These are phyloP conservation scores for Coenonympha glycerion DNA, from an alignment of 2,888 invertebrate species.

Conservation along the genomic window DNA sequence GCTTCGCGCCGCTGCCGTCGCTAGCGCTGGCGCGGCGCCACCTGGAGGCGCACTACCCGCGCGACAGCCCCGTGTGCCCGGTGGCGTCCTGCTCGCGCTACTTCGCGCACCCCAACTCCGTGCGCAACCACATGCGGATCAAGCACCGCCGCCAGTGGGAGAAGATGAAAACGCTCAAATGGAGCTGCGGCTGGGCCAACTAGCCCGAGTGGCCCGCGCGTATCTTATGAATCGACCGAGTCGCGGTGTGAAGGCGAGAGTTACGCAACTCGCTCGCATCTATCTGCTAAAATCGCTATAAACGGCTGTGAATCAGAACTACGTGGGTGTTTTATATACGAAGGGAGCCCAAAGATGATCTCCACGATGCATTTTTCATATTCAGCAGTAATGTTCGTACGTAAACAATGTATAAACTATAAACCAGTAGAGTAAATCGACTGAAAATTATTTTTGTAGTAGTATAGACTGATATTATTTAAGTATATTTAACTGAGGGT, in stretches of 20 bases:
- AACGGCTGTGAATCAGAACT: conserved; percentile 39
- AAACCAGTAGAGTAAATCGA: conserved; percentile 69
- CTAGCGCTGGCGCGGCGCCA: conserved; percentile 82
- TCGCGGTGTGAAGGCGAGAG: conserved; percentile 8
- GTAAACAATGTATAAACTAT: conserved; percentile 55
- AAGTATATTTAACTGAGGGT: conserved; percentile 40
- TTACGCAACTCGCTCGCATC: conserved; percentile 26
- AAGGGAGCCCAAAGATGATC: conserved; percentile 48
- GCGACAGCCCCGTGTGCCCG: conserved; percentile 88
- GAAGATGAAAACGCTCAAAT: conserved; percentile 86
- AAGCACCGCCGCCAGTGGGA: conserved; percentile 89
- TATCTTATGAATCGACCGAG: not conserved
- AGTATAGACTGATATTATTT: conserved; percentile 74
- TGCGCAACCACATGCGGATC: conserved; percentile 89
- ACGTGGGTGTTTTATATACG: conserved; percentile 33
- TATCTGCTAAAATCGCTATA: conserved; percentile 23
- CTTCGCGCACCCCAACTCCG: conserved; percentile 90
- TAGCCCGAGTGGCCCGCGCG: conserved; percentile 28
- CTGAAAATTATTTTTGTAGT: conserved; percentile 76
- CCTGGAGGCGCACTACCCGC: conserved; percentile 88
- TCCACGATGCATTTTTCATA: conserved; percentile 64
- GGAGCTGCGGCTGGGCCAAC: conserved; percentile 78
- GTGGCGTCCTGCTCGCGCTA: conserved; percentile 83
- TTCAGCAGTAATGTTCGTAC: conserved; percentile 46
- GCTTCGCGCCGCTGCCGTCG: conserved; percentile 79